These are phyloP conservation scores for Pseudomugil tenellus DNA, from an alignment of 2,797 vertebrate species.

Conservation along the genomic window DNA sequence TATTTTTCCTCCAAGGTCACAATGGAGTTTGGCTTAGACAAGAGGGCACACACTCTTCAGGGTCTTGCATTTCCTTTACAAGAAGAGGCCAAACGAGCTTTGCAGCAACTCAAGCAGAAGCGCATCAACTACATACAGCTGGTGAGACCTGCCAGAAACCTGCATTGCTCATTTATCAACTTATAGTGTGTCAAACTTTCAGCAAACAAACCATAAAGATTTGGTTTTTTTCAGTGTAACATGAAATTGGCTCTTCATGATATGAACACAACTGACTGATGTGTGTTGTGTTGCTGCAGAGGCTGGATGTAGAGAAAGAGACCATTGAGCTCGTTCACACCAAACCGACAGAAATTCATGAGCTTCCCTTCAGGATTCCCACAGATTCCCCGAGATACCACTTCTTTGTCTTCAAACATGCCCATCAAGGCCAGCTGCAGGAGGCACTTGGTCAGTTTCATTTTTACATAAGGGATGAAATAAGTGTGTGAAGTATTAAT, in stretches of 20 bases:
- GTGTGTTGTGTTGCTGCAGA: conserved; percentile 60
- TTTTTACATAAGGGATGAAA: background rate
- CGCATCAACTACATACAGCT: conserved; percentile 97
- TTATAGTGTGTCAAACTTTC: background rate
- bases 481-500: background rate
- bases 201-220: background rate
- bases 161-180: background rate
- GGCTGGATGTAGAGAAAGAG: conserved; percentile 92
- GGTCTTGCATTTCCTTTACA: conserved; percentile 95
- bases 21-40: conserved; percentile 95
- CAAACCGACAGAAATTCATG: conserved; percentile 88
- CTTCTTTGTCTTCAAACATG: conserved; percentile 96
- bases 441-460: conserved; percentile 93
- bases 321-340: conserved; percentile 96
- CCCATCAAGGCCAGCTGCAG: conserved; percentile 91
- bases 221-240: conserved; percentile 1
- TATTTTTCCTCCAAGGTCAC: conserved; percentile 82
- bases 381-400: conserved; percentile 94
- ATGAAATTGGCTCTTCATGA: conserved; percentile 5
- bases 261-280: conserved; percentile 31
- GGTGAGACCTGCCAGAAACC: conserved; percentile 76
- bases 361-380: conserved; percentile 92
- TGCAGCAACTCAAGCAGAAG: conserved; percentile 91
- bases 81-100: conserved; percentile 89
- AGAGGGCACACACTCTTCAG: conserved; percentile 92